Conservation (phyloP, 1,140 invertebrate species). For the Aporrectodea caliginosa region DNA sequence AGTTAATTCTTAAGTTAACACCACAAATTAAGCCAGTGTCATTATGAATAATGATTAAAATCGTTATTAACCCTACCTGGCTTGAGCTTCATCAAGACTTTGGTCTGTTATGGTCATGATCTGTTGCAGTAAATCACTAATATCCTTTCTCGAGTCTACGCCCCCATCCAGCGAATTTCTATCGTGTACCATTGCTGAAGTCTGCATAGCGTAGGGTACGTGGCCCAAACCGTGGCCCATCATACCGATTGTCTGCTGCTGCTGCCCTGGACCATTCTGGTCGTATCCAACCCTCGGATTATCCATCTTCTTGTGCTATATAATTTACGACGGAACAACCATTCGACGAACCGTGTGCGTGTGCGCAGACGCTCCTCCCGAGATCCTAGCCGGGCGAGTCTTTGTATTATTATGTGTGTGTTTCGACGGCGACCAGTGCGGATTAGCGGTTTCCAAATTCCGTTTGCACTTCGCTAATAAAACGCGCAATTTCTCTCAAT, state of each 20-base stretch:
- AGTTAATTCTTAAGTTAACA: too few species aligned
- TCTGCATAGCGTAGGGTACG: background rate
- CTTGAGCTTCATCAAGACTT: conserved; percentile 95
- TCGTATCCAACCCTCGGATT: background rate
- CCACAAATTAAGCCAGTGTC: too few species aligned
- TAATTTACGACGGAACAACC: background rate
- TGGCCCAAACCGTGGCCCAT: background rate
- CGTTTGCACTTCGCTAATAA: background rate
- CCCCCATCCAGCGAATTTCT: conserved; percentile 12
- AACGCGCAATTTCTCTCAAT: background rate
- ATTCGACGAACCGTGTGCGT: too few species aligned
- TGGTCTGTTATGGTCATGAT: conserved; percentile 99
- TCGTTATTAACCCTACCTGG: conserved; percentile 71
- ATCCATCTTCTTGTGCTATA: background rate
- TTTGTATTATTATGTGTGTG: background rate
- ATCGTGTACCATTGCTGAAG: background rate
- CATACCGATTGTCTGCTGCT: background rate
- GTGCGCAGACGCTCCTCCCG: too few species aligned
- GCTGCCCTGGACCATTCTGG: background rate
- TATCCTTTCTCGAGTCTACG: conserved; percentile 21
- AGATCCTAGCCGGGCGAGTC: background rate
- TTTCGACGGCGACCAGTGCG: background rate
- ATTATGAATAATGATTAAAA: too few species aligned
- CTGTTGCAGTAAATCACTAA: conserved; percentile 73
- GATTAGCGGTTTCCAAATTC: background rate